phyloP scores from a whole-genome alignment of 2,888 invertebrate species.

The Parasteatoda lunata region DNA sequence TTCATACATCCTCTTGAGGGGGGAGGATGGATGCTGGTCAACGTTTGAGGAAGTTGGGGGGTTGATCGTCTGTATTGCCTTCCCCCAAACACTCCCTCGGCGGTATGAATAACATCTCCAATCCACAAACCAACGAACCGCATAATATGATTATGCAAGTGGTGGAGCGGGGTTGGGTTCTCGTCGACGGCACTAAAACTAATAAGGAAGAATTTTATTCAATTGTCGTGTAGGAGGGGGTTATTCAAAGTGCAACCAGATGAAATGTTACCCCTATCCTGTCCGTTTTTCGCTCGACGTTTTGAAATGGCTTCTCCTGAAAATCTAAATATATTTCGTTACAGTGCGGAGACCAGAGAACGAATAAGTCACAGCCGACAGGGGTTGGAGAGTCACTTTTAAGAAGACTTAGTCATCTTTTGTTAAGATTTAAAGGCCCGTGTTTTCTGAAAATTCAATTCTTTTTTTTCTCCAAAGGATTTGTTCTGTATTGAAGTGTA shows the following conservation, averaged over 20 bases:
- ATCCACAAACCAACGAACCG: slow-evolving; percentile 64
- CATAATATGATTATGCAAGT: slow-evolving; percentile 66
- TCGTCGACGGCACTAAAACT: slow-evolving; percentile 57
- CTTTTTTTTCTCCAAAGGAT: too few species aligned
- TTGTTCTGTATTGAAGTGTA: too few species aligned
- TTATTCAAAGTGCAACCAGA: slow-evolving; percentile 17
- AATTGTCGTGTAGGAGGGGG: slow-evolving; percentile 54
- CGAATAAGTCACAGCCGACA: too few species aligned
- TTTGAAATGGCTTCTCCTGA: background rate
- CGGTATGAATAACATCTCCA: slow-evolving; percentile 57
- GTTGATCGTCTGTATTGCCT: slow-evolving; percentile 45
- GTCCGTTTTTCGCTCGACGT: background rate
- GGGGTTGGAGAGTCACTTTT: too few species aligned
- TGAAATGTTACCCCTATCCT: slow-evolving; percentile 53
- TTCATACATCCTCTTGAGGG: slow-evolving; percentile 28
- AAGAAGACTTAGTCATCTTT: too few species aligned
- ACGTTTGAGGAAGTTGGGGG: slow-evolving; percentile 17
- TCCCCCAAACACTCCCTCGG: slow-evolving; percentile 18
- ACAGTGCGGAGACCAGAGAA: background rate
- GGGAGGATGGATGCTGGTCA: slow-evolving; percentile 62
- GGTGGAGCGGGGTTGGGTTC: slow-evolving; percentile 9
- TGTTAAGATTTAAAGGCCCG: too few species aligned
- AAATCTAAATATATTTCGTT: background rate
- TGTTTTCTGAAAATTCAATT: too few species aligned
- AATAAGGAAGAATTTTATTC: slow-evolving; percentile 66